Conservation (phyloP, 2,797 vertebrate genomes). For the Thalassophryne amazonica region DNA sequence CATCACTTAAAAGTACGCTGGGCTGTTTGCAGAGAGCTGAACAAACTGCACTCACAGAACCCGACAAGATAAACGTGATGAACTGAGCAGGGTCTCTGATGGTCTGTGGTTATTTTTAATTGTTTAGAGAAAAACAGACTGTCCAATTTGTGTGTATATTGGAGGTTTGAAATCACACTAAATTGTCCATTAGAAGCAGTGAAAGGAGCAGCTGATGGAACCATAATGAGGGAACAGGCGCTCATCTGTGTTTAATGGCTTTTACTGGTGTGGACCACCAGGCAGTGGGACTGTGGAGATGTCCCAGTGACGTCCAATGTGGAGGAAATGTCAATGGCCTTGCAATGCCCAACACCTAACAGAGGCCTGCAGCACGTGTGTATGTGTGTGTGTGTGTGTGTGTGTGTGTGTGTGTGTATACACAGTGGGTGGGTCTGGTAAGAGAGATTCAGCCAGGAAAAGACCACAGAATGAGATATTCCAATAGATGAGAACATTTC, state of each 20-base stretch:
- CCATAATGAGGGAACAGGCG: neutral
- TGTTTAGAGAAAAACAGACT: neutral
- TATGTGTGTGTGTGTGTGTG: conserved; percentile 9
- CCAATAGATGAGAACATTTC: too few species aligned
- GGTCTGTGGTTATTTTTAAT: too few species aligned
- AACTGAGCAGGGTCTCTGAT: too few species aligned
- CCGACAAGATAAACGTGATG: too few species aligned
- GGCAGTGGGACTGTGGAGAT: conserved; percentile 23
- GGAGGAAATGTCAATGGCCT: conserved; percentile 66
- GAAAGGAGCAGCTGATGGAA: conserved; percentile 25
- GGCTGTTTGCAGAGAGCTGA: too few species aligned
- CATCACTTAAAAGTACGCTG: too few species aligned
- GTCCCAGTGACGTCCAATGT: conserved; percentile 52
- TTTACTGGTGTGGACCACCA: conserved; percentile 42
- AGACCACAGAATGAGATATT: conserved; percentile 30
- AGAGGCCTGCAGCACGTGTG: conserved; percentile 37
- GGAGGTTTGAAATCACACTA: conserved; percentile 6
- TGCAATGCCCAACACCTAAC: conserved; percentile 60
- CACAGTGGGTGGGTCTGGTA: conserved; percentile 14
- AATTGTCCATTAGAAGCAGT: conserved; percentile 11
- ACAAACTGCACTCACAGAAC: too few species aligned
- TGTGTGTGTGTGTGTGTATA: conserved; percentile 4
- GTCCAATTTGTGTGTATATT: conserved; percentile 4
- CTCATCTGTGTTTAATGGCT: conserved; percentile 35
- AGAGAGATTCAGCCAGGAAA: conserved; percentile 27